Percentiles rank a stretch among this genome's conserved stretches.
These are phyloP conservation scores for Drosophila elegans DNA, from an alignment of 1,140 invertebrate species.

Conservation along the genomic window DNA sequence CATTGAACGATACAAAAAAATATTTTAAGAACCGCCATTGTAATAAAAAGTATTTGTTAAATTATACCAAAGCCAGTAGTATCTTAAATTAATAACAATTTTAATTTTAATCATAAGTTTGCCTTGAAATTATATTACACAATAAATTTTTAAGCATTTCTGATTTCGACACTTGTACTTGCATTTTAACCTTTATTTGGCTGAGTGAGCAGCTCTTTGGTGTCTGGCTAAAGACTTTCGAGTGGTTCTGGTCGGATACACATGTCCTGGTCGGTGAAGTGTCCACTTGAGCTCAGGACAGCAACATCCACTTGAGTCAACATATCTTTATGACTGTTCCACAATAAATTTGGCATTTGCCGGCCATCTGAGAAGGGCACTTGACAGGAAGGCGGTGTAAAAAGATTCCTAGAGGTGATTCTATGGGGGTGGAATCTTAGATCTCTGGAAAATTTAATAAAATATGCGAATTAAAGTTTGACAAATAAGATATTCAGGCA, in stretches of 20 bases:
- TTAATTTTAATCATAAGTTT: no score
- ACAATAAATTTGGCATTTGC: slow-evolving; percentile 46
- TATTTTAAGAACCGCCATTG: no score
- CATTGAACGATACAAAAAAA: no score
- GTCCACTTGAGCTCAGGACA: slow-evolving; percentile 44
- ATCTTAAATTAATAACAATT: no score
- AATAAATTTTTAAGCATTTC: not conserved
- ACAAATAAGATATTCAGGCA: not conserved
- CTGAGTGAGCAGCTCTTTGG: not conserved
- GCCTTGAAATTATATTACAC: not conserved
- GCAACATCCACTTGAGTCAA: slow-evolving; percentile 39
- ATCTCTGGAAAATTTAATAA: not conserved
- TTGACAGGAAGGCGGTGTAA: slow-evolving; percentile 9
- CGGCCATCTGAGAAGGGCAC: slow-evolving; percentile 25
- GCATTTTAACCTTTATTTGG: not conserved
- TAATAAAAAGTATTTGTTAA: no score
- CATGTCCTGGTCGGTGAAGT: slow-evolving; percentile 31
- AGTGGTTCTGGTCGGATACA: slow-evolving; percentile 30
- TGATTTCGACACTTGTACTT: not conserved
- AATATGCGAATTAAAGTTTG: not conserved
- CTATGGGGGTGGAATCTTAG: not conserved
- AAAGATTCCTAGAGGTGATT: slow-evolving; percentile 6
- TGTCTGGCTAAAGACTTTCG: slow-evolving; percentile 31
- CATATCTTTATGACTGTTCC: slow-evolving; percentile 43
- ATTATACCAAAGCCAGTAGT: no score